Evolutionary conservation across 2,113 vertebrate genomes (phyloP).

Genomic region (Tichodroma muraria): DNA sequence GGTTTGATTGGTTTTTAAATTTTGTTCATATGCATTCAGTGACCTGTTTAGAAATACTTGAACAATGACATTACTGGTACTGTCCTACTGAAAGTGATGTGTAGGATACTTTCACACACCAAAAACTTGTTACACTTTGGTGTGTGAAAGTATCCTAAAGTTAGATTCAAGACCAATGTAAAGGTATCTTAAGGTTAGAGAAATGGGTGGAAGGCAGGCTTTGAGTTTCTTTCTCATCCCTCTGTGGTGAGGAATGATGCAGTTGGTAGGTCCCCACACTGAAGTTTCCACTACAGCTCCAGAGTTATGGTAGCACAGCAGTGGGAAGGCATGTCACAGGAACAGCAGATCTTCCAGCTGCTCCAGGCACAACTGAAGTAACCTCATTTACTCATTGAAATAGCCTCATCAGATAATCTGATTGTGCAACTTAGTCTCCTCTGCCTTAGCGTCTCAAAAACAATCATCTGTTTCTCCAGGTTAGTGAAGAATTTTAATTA

Average conservation of each 20-base stretch:
- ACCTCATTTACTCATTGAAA: not conserved
- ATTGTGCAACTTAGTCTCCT: not conserved
- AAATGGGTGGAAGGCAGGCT: not conserved
- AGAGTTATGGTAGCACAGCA: not conserved
- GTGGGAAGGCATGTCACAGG: not conserved
- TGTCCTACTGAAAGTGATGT: not conserved
- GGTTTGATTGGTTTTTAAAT: not conserved
- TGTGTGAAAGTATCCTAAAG: not conserved
- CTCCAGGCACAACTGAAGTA: not conserved
- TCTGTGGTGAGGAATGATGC: not conserved
- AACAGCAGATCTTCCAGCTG: not conserved
- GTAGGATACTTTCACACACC: too few species aligned
- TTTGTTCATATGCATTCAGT: not conserved
- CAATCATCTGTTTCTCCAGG: not conserved
- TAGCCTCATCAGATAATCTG: not conserved
- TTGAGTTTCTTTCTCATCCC: not conserved
- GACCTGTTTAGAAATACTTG: not conserved
- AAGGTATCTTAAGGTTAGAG: not conserved
- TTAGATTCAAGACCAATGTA: not conserved
- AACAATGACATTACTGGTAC: not conserved
- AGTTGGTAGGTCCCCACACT: not conserved
- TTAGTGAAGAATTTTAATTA: not conserved
- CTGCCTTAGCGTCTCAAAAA: not conserved
- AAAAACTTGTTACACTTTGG: not conserved
- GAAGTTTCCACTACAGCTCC: not conserved